Percentiles rank a stretch among this genome's conserved stretches.
phyloP scores from a whole-genome alignment of 1,140 invertebrate species.

The Orius laevigatus region DNA sequence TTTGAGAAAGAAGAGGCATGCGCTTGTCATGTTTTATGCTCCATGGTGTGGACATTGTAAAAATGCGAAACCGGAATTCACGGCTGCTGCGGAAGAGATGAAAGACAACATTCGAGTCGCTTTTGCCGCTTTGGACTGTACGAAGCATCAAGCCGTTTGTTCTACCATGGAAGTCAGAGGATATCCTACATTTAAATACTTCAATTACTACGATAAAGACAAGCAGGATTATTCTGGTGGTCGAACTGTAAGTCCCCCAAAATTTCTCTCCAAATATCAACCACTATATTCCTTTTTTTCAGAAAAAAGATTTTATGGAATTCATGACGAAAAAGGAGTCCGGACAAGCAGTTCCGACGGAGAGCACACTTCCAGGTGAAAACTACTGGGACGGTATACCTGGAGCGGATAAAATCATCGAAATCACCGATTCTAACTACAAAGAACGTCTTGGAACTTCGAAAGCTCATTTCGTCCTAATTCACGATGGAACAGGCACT shows the following conservation, averaged over 20 bases:
- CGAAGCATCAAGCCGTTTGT: constrained; percentile 44
- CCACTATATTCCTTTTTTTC: too few species aligned
- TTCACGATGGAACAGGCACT: too few species aligned
- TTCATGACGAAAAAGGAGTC: too few species aligned
- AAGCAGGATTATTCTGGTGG: constrained; percentile 50
- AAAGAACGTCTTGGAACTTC: too few species aligned
- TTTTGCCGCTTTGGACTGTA: constrained; percentile 75
- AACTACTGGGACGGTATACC: too few species aligned
- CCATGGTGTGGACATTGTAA: constrained; percentile 90
- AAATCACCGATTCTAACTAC: too few species aligned
- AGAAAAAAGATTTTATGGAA: too few species aligned
- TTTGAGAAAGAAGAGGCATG: constrained; percentile 52
- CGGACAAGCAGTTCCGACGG: too few species aligned
- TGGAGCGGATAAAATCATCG: too few species aligned
- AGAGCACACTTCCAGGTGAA: too few species aligned
- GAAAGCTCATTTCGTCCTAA: too few species aligned
- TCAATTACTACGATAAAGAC: constrained; percentile 49
- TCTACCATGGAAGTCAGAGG: constrained; percentile 53
- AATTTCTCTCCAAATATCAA: too few species aligned
- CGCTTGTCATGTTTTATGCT: constrained; percentile 79
- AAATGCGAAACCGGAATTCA: constrained; percentile 70
- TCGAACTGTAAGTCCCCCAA: constrained; percentile 48
- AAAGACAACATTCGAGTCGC: constrained; percentile 53
- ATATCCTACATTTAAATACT: constrained; percentile 78
- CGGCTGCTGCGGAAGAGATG: constrained; percentile 51